Percentiles rank a stretch among this genome's conserved stretches.
These are phyloP conservation scores for Stomatorhinus walkeri DNA, from an alignment of 2,797 vertebrate species.

Conservation along the genomic window DNA sequence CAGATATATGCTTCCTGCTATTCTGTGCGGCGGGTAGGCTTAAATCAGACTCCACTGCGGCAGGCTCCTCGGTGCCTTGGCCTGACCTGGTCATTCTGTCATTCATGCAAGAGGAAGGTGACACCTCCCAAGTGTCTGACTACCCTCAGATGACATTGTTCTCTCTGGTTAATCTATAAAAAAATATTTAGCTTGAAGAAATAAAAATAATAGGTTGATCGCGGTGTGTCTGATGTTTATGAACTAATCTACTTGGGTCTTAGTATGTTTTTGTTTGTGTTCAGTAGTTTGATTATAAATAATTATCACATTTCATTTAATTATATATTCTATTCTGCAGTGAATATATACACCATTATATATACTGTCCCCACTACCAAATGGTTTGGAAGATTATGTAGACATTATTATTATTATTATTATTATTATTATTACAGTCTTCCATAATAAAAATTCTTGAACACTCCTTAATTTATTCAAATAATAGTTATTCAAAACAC, in stretches of 20 bases:
- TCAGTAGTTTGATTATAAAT: background rate
- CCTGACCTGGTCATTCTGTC: conserved; percentile 23
- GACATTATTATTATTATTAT: background rate
- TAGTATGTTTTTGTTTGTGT: background rate
- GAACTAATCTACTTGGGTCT: background rate
- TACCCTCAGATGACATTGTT: background rate
- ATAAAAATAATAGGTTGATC: background rate
- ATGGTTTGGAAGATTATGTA: background rate
- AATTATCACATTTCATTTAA: background rate
- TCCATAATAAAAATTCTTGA: background rate
- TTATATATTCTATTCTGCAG: background rate
- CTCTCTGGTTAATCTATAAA: background rate
- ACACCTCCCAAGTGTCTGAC: conserved; percentile 22
- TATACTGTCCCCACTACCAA: background rate
- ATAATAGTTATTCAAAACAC: background rate
- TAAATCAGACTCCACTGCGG: conserved; percentile 25
- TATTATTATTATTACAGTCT: background rate
- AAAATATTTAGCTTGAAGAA: background rate
- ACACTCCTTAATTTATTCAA: background rate
- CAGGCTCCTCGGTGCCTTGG: conserved; percentile 29
- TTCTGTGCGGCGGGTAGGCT: conserved; percentile 32
- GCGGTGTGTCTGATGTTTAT: background rate
- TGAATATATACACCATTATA: background rate
- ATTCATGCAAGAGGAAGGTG: conserved; percentile 35
- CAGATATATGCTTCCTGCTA: conserved; percentile 50